These are phyloP conservation scores for Amphimedon queenslandica DNA, from an alignment of 37 sponge, comb jelly and placozoan genomes.

Conservation along the genomic window DNA sequence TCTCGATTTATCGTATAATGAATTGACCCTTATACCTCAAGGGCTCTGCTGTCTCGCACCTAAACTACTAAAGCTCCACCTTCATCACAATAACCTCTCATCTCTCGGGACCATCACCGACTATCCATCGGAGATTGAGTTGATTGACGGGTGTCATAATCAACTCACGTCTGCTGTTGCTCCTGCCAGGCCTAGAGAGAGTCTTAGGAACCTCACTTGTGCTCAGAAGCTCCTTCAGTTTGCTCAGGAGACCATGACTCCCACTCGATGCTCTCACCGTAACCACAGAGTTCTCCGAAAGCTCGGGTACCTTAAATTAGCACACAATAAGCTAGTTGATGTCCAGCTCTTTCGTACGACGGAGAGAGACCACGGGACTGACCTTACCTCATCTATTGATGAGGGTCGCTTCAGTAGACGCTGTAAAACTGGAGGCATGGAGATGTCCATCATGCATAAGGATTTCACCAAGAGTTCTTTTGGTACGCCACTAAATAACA, in stretches of 20 bases:
- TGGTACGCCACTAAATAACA: not conserved
- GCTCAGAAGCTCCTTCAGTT: slow-evolving; percentile 5
- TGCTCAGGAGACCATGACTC: not conserved
- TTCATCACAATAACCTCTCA: slow-evolving; percentile 62
- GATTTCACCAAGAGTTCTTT: not conserved
- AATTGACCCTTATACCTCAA: slow-evolving; percentile 41
- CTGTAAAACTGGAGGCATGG: not conserved
- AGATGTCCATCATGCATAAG: not conserved
- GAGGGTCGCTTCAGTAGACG: not conserved
- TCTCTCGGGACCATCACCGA: slow-evolving; percentile 56
- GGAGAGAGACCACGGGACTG: not conserved
- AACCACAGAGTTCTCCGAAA: slow-evolving; percentile 52
- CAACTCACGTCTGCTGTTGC: slow-evolving; percentile 51
- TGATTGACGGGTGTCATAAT: slow-evolving; percentile 63
- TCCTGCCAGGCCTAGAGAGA: not conserved
- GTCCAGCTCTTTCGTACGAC: slow-evolving; percentile 51
- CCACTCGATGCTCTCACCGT: slow-evolving; percentile 50
- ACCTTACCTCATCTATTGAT: not conserved
- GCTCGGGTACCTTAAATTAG: slow-evolving; percentile 50
- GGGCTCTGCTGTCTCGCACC: slow-evolving; percentile 73
- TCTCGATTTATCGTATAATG: slow-evolving; percentile 61
- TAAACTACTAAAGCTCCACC: slow-evolving; percentile 57
- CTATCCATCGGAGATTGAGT: slow-evolving; percentile 61
- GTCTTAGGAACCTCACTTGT: slow-evolving; percentile 17
- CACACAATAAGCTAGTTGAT: slow-evolving; percentile 48